Evolutionary conservation across 2,888 invertebrate species (phyloP).

Genomic region (Portevinia maculata): DNA sequence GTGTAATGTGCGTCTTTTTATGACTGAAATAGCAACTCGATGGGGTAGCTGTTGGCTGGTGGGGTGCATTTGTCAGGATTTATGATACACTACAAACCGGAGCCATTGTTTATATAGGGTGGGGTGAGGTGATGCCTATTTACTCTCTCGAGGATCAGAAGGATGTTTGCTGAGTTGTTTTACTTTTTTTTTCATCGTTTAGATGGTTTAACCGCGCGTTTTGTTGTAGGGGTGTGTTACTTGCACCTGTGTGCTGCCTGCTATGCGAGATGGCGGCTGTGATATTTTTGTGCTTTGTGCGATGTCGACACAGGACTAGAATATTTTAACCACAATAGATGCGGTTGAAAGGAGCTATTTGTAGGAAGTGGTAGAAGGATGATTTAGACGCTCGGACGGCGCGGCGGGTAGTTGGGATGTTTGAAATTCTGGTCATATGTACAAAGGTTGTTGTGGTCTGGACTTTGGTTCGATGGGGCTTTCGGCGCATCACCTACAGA

Average conservation of each 20-base stretch:
- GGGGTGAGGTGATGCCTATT: slow-evolving; percentile 56
- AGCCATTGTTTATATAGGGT: slow-evolving; percentile 38
- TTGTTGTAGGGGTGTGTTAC: slow-evolving; percentile 56
- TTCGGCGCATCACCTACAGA: not conserved
- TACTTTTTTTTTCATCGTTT: slow-evolving; percentile 25
- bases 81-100: slow-evolving; percentile 47
- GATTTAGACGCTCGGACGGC: slow-evolving; percentile 33
- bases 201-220: slow-evolving; percentile 60
- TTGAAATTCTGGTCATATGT: slow-evolving; percentile 37
- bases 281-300: slow-evolving; percentile 40
- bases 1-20: slow-evolving; percentile 62
- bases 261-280: not conserved
- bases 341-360: slow-evolving; percentile 16
- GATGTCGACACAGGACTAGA: slow-evolving; percentile 55
- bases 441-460: slow-evolving; percentile 4
- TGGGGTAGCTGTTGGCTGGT: not conserved
- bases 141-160: slow-evolving; percentile 49
- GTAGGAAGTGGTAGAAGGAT: not conserved
- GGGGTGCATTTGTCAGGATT: slow-evolving; percentile 48
- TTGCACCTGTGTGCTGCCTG: slow-evolving; percentile 59
- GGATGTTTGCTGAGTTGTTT: slow-evolving; percentile 38
- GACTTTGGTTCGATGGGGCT: slow-evolving; percentile 1
- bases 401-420: slow-evolving; percentile 5
- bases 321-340: slow-evolving; percentile 61
- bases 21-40: slow-evolving; percentile 30